Percentiles rank a stretch among this genome's conserved stretches.
Conservation (phyloP, 1,140 invertebrate species). For the Conus betulinus region DNA sequence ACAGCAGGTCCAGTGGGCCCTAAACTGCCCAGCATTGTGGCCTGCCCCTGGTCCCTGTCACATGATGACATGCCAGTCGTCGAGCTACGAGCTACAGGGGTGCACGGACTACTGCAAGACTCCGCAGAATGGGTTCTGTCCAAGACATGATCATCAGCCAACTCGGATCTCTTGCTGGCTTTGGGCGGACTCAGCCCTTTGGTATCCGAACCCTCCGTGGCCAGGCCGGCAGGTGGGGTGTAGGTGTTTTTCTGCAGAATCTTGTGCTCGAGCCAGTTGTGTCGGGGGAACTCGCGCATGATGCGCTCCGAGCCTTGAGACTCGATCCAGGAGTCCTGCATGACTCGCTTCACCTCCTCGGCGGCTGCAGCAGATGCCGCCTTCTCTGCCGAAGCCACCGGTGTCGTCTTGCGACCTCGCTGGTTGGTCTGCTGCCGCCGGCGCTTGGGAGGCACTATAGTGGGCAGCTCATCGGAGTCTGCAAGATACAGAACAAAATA, state of each 20-base stretch:
- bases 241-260: constrained; percentile 35
- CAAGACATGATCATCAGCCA: not conserved
- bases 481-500: not conserved
- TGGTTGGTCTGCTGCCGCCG: constrained; percentile 27
- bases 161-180: not conserved
- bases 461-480: constrained; percentile 42
- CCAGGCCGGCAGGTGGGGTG: not conserved
- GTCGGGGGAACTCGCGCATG: constrained; percentile 47
- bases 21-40: too few relatives aligned
- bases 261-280: constrained; percentile 57
- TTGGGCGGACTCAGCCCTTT: not conserved
- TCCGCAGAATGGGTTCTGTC: not conserved
- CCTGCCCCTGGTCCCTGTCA: too few relatives aligned
- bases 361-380: not conserved
- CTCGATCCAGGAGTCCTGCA: constrained; percentile 32
- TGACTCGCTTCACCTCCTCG: not conserved
- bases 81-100: too few relatives aligned
- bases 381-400: not conserved
- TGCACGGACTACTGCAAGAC: not conserved
- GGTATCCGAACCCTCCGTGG: not conserved
- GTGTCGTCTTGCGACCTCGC: not conserved
- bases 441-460: constrained; percentile 43
- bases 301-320: constrained; percentile 39
- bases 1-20: too few relatives aligned
- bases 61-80: too few relatives aligned